Conservation (phyloP, 2,888 invertebrate species). For the Eledona agricola region DNA sequence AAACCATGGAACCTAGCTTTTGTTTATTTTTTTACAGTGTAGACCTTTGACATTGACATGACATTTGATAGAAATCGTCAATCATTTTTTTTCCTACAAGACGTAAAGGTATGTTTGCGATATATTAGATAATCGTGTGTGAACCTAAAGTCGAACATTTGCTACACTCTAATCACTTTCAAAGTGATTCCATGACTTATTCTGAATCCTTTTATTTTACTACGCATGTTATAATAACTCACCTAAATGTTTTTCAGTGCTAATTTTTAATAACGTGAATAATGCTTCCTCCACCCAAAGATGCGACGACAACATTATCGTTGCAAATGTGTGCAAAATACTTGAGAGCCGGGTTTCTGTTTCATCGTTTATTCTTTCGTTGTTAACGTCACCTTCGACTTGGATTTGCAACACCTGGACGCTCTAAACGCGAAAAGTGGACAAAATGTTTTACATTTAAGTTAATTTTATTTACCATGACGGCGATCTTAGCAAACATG, state of each 20-base stretch:
- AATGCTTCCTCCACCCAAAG: slow-evolving; percentile 66
- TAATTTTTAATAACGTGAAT: slow-evolving; percentile 65
- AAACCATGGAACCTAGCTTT: slow-evolving; percentile 2
- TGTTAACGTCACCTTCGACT: slow-evolving; percentile 60
- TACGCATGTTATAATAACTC: neutral
- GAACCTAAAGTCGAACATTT: no score
- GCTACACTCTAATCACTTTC: slow-evolving; percentile 1
- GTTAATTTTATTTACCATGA: slow-evolving; percentile 40
- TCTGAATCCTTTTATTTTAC: neutral
- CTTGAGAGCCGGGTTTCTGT: slow-evolving; percentile 67
- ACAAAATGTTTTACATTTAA: neutral
- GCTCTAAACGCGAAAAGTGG: slow-evolving; percentile 48
- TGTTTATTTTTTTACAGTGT: neutral
- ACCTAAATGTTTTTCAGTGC: slow-evolving; percentile 54
- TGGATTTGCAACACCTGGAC: slow-evolving; percentile 56
- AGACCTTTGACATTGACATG: no score
- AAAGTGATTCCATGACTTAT: no score
- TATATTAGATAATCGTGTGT: no score
- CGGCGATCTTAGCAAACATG: slow-evolving; percentile 55
- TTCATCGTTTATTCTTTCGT: slow-evolving; percentile 67
- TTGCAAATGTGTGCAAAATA: slow-evolving; percentile 67
- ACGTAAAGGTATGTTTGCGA: no score
- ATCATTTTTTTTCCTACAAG: no score
- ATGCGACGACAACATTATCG: slow-evolving; percentile 65
- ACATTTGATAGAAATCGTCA: no score